Evolutionary conservation across 2,113 vertebrate species (phyloP).

Genomic region (Notechis scutatus): DNA sequence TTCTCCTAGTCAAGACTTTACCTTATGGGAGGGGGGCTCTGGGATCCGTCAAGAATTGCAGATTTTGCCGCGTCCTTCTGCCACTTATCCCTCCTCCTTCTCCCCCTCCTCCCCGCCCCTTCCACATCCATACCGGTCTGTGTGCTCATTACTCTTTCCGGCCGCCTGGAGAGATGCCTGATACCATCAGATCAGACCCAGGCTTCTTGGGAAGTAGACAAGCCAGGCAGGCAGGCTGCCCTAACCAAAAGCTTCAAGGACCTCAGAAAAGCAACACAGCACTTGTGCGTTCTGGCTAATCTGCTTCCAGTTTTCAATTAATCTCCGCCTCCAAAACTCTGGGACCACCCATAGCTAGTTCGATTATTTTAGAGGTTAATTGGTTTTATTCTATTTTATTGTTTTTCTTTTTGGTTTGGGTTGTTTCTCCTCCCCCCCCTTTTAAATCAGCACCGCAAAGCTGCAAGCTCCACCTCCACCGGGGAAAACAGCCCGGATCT

Average conservation of each 20-base stretch:
- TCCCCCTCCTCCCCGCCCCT: not conserved
- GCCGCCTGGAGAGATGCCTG: not conserved
- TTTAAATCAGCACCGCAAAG: not conserved
- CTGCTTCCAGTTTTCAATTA: slow-evolving; percentile 21
- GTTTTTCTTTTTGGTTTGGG: not conserved
- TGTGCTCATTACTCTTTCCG: not conserved
- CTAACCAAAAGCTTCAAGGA: slow-evolving; percentile 4
- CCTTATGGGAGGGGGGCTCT: not conserved
- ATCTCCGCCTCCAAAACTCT: not conserved
- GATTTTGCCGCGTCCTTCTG: not conserved
- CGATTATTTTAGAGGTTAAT: not conserved
- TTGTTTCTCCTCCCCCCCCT: not conserved
- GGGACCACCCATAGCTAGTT: not conserved
- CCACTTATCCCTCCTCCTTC: not conserved
- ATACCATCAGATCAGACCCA: not conserved
- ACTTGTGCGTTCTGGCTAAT: not conserved
- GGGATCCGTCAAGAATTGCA: not conserved
- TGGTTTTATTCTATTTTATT: not conserved
- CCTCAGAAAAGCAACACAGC: not conserved
- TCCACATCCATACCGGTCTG: not conserved
- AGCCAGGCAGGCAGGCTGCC: not conserved
- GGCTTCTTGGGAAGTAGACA: not conserved
- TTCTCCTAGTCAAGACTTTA: not conserved
- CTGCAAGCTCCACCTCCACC: not conserved
- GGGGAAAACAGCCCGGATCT: not conserved